Evolutionary conservation across 2,797 vertebrate species (phyloP), one percentile per base, ranked within the genome.

Genomic region (Choloepus didactylus): DNA sequence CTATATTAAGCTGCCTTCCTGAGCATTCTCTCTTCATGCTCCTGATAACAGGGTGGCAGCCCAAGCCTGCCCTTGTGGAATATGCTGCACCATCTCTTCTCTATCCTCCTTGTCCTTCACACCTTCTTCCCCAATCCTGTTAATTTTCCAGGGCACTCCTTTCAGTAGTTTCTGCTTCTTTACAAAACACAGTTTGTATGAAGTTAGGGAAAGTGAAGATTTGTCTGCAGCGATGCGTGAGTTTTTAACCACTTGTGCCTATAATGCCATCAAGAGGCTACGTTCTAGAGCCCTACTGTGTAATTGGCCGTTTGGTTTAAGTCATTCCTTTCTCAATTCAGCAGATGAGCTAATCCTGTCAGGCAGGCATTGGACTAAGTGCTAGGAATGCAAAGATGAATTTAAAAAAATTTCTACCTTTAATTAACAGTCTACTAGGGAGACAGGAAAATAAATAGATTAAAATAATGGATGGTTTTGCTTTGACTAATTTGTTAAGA

Each of bases 181-280:
- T 56, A 9, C 35, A 54, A 23, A 11, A 35, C 9, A n/a, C 12
- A 23, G 25, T 79, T 54, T 6, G 31, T 0, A 1, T 60, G 82
- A 69, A 38, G 44, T 62, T 67, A 27, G 14, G 60, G 7, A 35
- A 70, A 25, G 15, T 3, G 46, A 29, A 83, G 84, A 31, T 27
- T 79, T 66, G 76, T 77, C 54, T 87, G 27, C 27, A 56, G 4
- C 27, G 29, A 35, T 11, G 29, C 49, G 8, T 7, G 16, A 1
- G 11, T 44, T 46, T 90, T 93, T 59, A 44, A 15, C 38, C 29
- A 62, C n/a, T 62, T 70, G 19, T 21, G 9, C 44, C 44, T 51
- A 0, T 51, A 0, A 23, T 51, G 54, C n/a, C 16, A 0, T 62
- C 0, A 6, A 0, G 56, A 64, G 25, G 49, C 49, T 80, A 0